Evolutionary conservation across 1,140 invertebrate species (phyloP), one percentile per base, ranked within the genome.

Genomic region (Drosophila truncata): DNA sequence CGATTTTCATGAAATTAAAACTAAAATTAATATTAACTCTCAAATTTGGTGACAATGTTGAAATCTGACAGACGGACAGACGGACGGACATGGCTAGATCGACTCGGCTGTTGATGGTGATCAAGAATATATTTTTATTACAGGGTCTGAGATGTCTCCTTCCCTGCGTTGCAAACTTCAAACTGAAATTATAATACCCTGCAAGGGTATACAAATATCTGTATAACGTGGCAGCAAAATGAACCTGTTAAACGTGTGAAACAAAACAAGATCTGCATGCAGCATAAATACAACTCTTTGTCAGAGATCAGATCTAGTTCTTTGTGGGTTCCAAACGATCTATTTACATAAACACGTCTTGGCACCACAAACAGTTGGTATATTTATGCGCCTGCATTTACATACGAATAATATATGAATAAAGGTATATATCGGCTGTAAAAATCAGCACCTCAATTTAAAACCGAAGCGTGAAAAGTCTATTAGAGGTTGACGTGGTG

Each of bases 401-500:
- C 50, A 71, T 64, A 57, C 20, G 66, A 44, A 62, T 42, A 46
- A 37, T 37, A 54, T 35, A 54, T 37, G 5, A 18, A 44, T 50
- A 46, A n/a, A 62, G 46, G 58, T 37, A 37, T 88, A 88, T 83
- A 87, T 87, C 84, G 70, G 69, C 77, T 74, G 77, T 67, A 80
- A 80, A 75, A 88, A 87, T 87, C 84, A 87, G 73, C 85, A 75
- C 84, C 85, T 90, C 84, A 83, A 84, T 80, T 87, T 87, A 88
- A 87, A 87, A 71, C 77, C 85, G 52, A 87, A 90, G 84, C 81
- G 84, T 90, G 84, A 87, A 87, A 87, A 87, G 84, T 87, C 77
- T 84, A 90, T 90, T 88, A 79, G 72, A 63, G 83, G 69, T 78
- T 72, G 79, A 78, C 69, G 80, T 54, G 35, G 23, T 35, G 69